Conservation (phyloP, 2,888 invertebrate species). For the Amphipoea lucens region DNA sequence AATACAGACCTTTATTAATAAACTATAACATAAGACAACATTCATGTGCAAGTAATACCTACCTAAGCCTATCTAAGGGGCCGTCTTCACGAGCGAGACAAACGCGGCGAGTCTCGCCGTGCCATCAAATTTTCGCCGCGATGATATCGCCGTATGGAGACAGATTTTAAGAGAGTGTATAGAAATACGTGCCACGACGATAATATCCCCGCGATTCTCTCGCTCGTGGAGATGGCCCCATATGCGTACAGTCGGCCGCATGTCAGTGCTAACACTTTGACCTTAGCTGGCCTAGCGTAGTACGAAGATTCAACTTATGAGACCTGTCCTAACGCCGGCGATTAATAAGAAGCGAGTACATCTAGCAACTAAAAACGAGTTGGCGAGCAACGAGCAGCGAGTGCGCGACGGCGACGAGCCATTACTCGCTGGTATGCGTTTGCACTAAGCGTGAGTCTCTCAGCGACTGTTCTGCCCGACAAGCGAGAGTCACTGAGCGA, state of each 20-base stretch:
- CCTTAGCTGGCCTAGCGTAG: not conserved
- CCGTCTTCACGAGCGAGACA: too few relatives aligned
- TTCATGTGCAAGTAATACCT: not conserved
- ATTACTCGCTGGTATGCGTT: not conserved
- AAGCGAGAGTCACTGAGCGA: not conserved
- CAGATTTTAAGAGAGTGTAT: too few relatives aligned
- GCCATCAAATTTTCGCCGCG: too few relatives aligned
- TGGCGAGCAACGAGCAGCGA: not conserved
- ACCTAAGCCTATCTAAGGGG: not conserved
- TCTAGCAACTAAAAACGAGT: not conserved
- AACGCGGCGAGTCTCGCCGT: too few relatives aligned
- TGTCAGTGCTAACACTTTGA: not conserved
- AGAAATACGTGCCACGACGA: too few relatives aligned
- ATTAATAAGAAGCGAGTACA: not conserved
- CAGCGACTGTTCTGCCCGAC: not conserved
- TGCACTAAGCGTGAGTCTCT: not conserved
- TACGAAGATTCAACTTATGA: not conserved
- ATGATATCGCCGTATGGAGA: too few relatives aligned
- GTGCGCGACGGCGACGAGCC: not conserved
- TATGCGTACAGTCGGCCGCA: not conserved
- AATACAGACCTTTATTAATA: not conserved
- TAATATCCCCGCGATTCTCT: too few relatives aligned
- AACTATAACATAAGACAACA: not conserved
- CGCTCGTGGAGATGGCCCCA: too few relatives aligned
- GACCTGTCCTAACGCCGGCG: not conserved